These are phyloP conservation scores for Menura novaehollandiae DNA, from an alignment of 2,113 vertebrate species.

Conservation along the genomic window DNA sequence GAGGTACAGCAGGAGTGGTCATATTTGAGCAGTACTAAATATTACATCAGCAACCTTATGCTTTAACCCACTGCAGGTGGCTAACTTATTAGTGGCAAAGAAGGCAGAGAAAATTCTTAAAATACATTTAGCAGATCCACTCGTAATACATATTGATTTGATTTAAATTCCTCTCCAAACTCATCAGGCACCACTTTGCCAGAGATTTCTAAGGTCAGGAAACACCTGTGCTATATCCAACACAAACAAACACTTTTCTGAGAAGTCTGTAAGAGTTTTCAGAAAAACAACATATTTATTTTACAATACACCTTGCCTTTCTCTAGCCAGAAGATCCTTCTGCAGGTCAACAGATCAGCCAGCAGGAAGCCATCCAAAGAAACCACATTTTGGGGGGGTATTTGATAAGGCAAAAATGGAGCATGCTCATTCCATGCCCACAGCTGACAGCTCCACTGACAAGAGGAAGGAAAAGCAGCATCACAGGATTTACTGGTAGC, in stretches of 20 bases:
- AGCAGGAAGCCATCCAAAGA: neutral
- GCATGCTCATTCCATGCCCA: neutral
- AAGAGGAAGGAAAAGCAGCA: neutral
- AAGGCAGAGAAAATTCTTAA: neutral
- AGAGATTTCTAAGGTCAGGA: neutral
- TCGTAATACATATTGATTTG: neutral
- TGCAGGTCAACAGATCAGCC: neutral
- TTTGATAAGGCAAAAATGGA: neutral
- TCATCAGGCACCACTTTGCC: neutral
- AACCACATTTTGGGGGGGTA: neutral
- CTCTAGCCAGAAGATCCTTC: neutral
- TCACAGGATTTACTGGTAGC: neutral
- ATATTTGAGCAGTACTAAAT: neutral
- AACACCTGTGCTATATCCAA: neutral
- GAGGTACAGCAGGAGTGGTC: neutral
- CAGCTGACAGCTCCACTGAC: neutral
- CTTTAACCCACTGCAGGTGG: neutral
- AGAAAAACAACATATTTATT: neutral
- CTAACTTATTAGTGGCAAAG: conserved; percentile 1
- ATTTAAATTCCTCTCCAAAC: neutral
- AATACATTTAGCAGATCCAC: neutral
- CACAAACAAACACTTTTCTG: neutral
- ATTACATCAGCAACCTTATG: neutral
- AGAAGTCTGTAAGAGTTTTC: neutral
- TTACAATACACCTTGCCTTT: neutral